phyloP scores from a whole-genome alignment of 2,113 vertebrate genomes.

The Perca flavescens region DNA sequence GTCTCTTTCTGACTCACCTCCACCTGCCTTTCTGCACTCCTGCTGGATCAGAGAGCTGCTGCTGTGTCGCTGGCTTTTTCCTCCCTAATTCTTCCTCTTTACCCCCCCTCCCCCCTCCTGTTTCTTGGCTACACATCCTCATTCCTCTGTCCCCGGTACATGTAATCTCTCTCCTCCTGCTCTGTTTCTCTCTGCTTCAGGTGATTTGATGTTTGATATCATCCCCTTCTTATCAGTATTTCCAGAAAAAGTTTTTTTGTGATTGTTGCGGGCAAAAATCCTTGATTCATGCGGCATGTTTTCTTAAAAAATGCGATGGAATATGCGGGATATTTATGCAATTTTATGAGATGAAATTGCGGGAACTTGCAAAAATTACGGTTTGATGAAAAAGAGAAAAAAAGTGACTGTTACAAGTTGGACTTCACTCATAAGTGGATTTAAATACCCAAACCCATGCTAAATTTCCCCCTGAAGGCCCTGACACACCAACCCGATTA shows the following conservation, averaged over 20 bases:
- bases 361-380: too few relatives aligned
- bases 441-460: background rate
- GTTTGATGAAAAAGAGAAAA: too few relatives aligned
- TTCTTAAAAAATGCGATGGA: too few relatives aligned
- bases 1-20: background rate
- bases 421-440: background rate
- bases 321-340: too few relatives aligned
- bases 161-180: background rate
- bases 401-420: background rate
- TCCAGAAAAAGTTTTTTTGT: too few relatives aligned
- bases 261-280: too few relatives aligned
- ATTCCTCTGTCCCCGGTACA: background rate
- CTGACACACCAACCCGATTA: too few relatives aligned
- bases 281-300: too few relatives aligned
- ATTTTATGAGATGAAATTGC: too few relatives aligned
- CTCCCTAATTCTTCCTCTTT: constrained; percentile 15
- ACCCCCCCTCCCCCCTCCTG: background rate
- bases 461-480: background rate
- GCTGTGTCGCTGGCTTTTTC: constrained; percentile 14
- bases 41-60: constrained; percentile 38
- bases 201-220: background rate
- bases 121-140: constrained; percentile 29
- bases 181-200: background rate
- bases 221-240: background rate
- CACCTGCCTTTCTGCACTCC: constrained; percentile 30